Conservation (phyloP, 2,797 vertebrate species). For the Avahi laniger region DNA sequence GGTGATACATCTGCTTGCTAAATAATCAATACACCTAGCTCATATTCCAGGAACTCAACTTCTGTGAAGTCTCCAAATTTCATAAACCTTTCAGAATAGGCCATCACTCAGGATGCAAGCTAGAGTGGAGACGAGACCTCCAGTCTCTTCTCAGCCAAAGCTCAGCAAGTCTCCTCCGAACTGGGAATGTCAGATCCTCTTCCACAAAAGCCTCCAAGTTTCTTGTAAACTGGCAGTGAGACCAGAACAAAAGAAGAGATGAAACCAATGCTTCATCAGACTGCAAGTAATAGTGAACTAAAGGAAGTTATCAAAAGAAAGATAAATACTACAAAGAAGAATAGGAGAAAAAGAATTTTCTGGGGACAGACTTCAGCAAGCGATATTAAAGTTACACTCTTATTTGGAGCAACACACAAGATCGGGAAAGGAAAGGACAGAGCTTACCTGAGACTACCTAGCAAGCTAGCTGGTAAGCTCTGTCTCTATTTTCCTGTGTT, state of each 20-base stretch:
- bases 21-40: slow-evolving; percentile 33
- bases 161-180: neutral
- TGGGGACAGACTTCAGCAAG: neutral
- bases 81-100: neutral
- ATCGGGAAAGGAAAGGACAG: neutral
- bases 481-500: neutral
- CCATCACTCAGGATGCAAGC: neutral
- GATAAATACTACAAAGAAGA: neutral
- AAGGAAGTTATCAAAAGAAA: neutral
- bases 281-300: neutral
- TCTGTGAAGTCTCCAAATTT: slow-evolving; percentile 15
- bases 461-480: neutral
- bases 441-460: neutral
- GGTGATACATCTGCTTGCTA: neutral
- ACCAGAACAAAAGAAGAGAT: neutral
- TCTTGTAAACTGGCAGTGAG: neutral
- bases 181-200: neutral
- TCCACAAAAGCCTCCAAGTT: neutral
- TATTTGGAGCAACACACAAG: neutral
- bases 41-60: neutral
- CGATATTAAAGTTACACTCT: neutral
- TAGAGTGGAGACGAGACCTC: neutral
- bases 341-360: neutral
- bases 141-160: neutral
- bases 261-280: neutral